Evolutionary conservation across 2,113 vertebrate genomes (phyloP), one percentile per base, ranked within the genome.

Genomic region (Semnornis frantzii): DNA sequence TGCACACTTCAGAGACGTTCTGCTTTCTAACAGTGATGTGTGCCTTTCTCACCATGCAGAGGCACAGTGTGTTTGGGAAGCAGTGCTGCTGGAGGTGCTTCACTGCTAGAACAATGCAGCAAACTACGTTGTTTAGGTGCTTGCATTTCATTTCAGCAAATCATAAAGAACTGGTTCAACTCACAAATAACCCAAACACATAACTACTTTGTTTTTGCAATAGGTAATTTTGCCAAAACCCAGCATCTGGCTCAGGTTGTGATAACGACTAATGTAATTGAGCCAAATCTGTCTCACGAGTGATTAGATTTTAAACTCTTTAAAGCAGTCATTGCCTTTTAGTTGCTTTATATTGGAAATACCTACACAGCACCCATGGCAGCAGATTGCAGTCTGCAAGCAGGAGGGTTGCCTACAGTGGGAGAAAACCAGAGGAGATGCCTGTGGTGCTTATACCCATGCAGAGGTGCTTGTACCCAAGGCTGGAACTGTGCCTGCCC

Each of bases 191-290:
- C n/a, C n/a, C 88, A 71, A 37, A 52, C 0, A 0, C 63, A n/a
- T 39, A 81, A 84, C 78, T 82, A 74, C 25, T 48, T 84, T 71
- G 70, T 48, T 86, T 92, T 62, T 0, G 0, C 70, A 82, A 23
- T 14, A 72, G 66, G 33, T 34, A 80, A 57, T 75, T 93, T 88
- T 82, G 80, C 83, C 73, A 84, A 23, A 85, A 15, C 44, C 59
- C 37, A 28, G 39, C 15, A n/a, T 24, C 50, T 65, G 73, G 34
- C 81, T 82, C 1, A 0, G 2, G n/a, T 76, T 0, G 0, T 58
- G 76, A 82, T 79, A 82, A 87, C 39, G 9, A 18, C 16, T 48
- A 8, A 60, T 5, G 14, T 44, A 84, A 84, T 50, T 1, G 1
- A 94, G 58, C 44, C 76, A 83, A 65, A 81, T 19, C 50, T 78